A percentile compares a stretch with the other conserved stretches of the same genome.
These are phyloP conservation scores for Rhineura floridana DNA, from an alignment of 2,113 vertebrate genomes.

Conservation along the genomic window DNA sequence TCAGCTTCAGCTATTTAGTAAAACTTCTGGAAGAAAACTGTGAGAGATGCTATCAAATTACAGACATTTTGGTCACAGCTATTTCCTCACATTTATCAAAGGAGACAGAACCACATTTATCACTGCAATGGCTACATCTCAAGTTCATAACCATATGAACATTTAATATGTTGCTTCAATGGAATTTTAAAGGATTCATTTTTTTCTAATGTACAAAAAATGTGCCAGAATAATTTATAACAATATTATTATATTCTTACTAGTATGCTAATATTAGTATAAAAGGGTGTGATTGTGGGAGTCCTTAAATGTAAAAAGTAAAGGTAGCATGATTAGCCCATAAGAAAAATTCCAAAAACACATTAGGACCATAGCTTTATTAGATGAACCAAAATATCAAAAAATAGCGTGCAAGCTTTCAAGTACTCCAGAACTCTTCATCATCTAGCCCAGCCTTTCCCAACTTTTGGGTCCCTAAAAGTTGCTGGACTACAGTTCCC, in stretches of 20 bases:
- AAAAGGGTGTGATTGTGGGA: neutral
- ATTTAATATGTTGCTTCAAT: neutral
- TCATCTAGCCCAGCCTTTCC: too few relatives aligned
- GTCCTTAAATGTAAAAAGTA: neutral
- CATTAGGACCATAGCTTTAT: too few relatives aligned
- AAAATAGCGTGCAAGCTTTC: too few relatives aligned
- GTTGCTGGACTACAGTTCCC: too few relatives aligned
- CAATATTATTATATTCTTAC: neutral
- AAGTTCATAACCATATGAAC: conserved; percentile 25
- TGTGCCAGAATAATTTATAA: neutral
- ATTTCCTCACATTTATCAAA: conserved; percentile 36
- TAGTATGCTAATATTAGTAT: neutral
- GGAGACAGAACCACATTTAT: conserved; percentile 33
- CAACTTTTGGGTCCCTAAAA: too few relatives aligned
- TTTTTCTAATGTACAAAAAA: neutral
- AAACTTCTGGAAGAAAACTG: conserved; percentile 20
- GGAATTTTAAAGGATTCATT: conserved; percentile 24
- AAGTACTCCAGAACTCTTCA: too few relatives aligned
- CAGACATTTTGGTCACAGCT: conserved; percentile 29
- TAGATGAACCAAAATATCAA: too few relatives aligned
- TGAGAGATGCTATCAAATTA: conserved; percentile 28
- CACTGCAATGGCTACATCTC: conserved; percentile 8
- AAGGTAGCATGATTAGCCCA: too few relatives aligned
- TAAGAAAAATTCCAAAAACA: too few relatives aligned
- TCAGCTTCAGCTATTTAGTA: conserved; percentile 14